A percentile compares a stretch with the other conserved stretches of the same genome.
phyloP scores from a whole-genome alignment of 2,797 vertebrate species.

The Pseudomugil gertrudae region DNA sequence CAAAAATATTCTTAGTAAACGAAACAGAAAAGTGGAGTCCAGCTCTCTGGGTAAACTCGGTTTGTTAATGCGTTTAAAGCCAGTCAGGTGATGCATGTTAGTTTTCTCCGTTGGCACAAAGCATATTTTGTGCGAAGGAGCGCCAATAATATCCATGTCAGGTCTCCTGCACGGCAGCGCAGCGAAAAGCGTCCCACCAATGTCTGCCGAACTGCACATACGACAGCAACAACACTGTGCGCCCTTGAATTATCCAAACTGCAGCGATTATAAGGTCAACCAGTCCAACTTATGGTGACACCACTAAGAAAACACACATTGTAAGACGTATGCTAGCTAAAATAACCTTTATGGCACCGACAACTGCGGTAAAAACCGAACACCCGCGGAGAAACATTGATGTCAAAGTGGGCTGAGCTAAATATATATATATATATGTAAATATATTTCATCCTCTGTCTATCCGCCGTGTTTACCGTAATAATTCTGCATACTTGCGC shows the following conservation, averaged over 20 bases:
- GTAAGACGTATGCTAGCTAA: neutral
- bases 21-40: neutral
- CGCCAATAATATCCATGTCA: conserved; percentile 30
- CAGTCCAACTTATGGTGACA: neutral
- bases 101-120: conserved; percentile 17
- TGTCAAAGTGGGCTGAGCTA: conserved; percentile 66
- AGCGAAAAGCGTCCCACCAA: conserved; percentile 31
- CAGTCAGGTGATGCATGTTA: conserved; percentile 40
- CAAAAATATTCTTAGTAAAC: neutral
- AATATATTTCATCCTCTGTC: conserved; percentile 3
- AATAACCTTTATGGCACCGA: neutral
- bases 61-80: conserved; percentile 30
- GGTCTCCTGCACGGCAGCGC: conserved; percentile 35
- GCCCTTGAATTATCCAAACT: conserved; percentile 42
- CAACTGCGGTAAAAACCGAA: conserved; percentile 15
- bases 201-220: conserved; percentile 12
- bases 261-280: neutral
- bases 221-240: conserved; percentile 41
- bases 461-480: conserved; percentile 25
- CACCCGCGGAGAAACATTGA: conserved; percentile 45
- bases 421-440: conserved; percentile 47
- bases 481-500: conserved; percentile 10
- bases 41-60: conserved; percentile 12
- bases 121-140: conserved; percentile 13
- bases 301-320: neutral